phyloP scores from a whole-genome alignment of 2,113 vertebrate genomes.

The Apistogramma diplotaenia region DNA sequence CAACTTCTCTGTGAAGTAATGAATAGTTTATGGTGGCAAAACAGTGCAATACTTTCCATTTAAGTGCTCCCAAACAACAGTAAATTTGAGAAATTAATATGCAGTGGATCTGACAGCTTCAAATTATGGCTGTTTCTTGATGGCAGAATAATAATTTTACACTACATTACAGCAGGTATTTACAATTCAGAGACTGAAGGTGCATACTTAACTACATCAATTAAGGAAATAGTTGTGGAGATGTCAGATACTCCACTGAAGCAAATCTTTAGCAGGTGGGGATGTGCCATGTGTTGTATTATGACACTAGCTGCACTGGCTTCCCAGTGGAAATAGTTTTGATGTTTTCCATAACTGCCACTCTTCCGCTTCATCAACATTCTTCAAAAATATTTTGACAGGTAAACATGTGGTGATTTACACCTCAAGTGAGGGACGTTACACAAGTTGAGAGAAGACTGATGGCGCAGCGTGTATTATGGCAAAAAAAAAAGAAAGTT shows the following conservation, averaged over 20 bases:
- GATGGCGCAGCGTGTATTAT: conserved; percentile 12
- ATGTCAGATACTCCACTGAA: conserved; percentile 77
- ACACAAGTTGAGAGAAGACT: conserved; percentile 26
- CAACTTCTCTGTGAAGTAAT: conserved; percentile 19
- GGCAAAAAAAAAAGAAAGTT: neutral
- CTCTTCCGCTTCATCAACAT: conserved; percentile 71
- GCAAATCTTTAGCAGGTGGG: conserved; percentile 65
- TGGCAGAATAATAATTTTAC: conserved; percentile 68
- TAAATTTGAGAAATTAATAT: conserved; percentile 56
- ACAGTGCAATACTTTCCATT: conserved; percentile 33
- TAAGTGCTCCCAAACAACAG: conserved; percentile 44
- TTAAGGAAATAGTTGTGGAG: conserved; percentile 71
- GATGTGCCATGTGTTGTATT: conserved; percentile 67
- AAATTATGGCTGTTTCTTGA: conserved; percentile 60
- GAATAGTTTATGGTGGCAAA: conserved; percentile 28
- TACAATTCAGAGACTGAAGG: conserved; percentile 55
- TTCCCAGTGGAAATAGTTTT: conserved; percentile 65
- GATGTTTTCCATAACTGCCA: conserved; percentile 72
- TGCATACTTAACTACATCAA: conserved; percentile 75
- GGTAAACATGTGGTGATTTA: conserved; percentile 59
- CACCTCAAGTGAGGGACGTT: conserved; percentile 54
- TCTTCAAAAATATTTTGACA: conserved; percentile 72
- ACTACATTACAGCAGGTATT: conserved; percentile 72
- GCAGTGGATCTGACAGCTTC: conserved; percentile 58
- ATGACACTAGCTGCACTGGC: conserved; percentile 66